These are phyloP conservation scores for Leucoptera coffeella DNA, from an alignment of 2,888 invertebrate genomes.

Conservation along the genomic window DNA sequence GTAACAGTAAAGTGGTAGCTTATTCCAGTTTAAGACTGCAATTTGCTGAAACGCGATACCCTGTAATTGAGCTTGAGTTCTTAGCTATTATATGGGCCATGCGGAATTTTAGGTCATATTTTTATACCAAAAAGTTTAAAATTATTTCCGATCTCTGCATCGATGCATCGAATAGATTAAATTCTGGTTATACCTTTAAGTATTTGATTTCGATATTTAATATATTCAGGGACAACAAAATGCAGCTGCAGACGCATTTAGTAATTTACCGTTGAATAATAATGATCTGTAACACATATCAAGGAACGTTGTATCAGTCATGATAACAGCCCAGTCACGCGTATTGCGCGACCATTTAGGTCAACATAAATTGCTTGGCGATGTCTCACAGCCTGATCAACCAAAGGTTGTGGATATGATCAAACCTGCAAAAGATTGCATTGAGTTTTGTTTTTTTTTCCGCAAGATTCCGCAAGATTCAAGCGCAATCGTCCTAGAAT, in stretches of 20 bases:
- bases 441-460: background rate
- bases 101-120: background rate
- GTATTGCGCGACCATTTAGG: background rate
- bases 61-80: constrained; percentile 2
- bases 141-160: background rate
- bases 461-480: background rate
- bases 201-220: too few relatives aligned
- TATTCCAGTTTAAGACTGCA: constrained; percentile 1
- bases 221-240: too few relatives aligned
- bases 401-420: background rate
- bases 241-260: too few relatives aligned
- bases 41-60: constrained; percentile 2
- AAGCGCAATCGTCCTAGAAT: background rate
- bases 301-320: background rate
- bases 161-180: too few relatives aligned
- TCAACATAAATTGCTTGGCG: background rate
- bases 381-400: background rate
- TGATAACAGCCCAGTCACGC: background rate
- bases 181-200: too few relatives aligned
- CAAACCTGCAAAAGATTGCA: background rate
- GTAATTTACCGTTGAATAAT: too few relatives aligned
- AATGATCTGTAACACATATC: background rate
- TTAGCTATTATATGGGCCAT: constrained; percentile 1
- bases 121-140: constrained; percentile 1
- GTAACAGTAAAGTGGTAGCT: constrained; percentile 1